Conservation (phyloP, 2,797 vertebrate species). For the Halcyon smyrnensis region DNA sequence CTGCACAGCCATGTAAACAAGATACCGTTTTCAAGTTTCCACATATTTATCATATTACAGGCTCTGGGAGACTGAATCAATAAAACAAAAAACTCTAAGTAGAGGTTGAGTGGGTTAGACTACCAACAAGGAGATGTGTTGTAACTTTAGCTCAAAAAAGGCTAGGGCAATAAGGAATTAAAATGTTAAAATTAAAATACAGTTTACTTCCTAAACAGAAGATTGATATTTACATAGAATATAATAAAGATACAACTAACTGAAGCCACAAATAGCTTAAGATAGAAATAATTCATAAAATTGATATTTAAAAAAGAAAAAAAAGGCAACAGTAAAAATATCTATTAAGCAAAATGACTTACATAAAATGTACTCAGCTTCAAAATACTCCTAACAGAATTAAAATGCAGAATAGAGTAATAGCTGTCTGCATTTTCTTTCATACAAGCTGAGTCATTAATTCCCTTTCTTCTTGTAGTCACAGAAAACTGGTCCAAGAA, state of each 20-base stretch:
- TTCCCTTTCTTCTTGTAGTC: neutral
- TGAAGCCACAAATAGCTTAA: neutral
- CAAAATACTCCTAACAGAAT: neutral
- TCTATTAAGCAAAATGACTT: neutral
- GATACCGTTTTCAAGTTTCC: slow-evolving; percentile 70
- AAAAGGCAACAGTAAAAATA: neutral
- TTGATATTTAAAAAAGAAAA: too few relatives aligned
- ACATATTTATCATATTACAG: slow-evolving; percentile 72
- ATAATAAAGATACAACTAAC: neutral
- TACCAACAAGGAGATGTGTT: neutral
- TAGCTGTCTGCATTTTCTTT: neutral
- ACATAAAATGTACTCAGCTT: neutral
- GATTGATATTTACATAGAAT: neutral
- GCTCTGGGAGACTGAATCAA: slow-evolving; percentile 16
- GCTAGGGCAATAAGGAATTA: neutral
- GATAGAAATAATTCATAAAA: neutral
- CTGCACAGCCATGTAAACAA: slow-evolving; percentile 65
- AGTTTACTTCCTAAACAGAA: neutral
- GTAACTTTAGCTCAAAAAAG: neutral
- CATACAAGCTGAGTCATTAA: neutral
- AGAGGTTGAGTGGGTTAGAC: neutral
- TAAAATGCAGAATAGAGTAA: neutral
- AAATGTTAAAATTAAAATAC: neutral
- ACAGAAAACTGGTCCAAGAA: neutral
- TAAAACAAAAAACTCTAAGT: slow-evolving; percentile 54